phyloP scores from a whole-genome alignment of 2,888 invertebrate species.

The Andrena trimmerana region DNA sequence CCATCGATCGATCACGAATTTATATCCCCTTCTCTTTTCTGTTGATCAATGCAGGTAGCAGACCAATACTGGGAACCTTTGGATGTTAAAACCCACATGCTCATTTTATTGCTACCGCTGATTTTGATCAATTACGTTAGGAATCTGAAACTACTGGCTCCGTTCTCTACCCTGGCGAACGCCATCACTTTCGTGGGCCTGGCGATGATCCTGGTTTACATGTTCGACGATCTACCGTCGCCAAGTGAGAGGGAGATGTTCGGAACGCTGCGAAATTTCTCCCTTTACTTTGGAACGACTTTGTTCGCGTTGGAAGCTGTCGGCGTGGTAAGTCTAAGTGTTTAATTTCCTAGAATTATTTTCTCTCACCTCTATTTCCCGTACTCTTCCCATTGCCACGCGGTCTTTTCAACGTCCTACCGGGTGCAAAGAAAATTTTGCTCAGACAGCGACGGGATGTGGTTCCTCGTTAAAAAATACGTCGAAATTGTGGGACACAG shows the following conservation, averaged over 20 bases:
- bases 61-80: conserved; percentile 84
- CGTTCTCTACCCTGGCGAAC: conserved; percentile 94
- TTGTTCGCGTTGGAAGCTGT: conserved; percentile 95
- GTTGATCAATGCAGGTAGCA: conserved; percentile 84
- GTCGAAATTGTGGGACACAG: too few species aligned
- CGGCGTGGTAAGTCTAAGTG: conserved; percentile 88
- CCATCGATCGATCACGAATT: conserved; percentile 3
- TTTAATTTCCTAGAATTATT: not conserved
- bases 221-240: conserved; percentile 88
- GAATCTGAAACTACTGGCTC: conserved; percentile 92
- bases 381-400: too few species aligned
- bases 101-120: conserved; percentile 90
- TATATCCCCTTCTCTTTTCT: conserved; percentile 24
- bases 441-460: too few species aligned
- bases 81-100: conserved; percentile 89
- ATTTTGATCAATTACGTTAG: conserved; percentile 90
- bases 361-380: not conserved
- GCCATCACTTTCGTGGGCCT: conserved; percentile 91
- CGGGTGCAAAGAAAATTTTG: too few species aligned
- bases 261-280: conserved; percentile 87
- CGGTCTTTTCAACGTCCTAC: too few species aligned
- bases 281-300: conserved; percentile 95
- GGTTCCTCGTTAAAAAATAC: too few species aligned
- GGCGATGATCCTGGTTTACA: conserved; percentile 90
- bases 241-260: conserved; percentile 86